Evolutionary conservation across 1,140 invertebrate species (phyloP), one percentile per base, ranked within the genome.

Genomic region (Pteromalus puparum): DNA sequence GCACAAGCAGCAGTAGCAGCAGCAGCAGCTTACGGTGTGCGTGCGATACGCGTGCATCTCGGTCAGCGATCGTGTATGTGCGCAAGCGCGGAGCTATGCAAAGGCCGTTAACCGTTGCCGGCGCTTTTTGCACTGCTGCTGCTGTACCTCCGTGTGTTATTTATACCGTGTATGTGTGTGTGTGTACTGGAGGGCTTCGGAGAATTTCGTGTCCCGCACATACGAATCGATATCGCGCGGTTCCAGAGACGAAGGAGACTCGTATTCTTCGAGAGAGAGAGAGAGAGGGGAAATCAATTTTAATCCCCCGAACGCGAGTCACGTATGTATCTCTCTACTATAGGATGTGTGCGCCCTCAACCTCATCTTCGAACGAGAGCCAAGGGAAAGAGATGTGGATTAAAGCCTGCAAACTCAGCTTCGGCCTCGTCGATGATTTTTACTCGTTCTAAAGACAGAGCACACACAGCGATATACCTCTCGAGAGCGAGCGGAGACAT

Each of bases 21-120:
- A 65, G 26, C 38, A 24, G 70, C 15, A 24, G 38, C 13, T 72
- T 28, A 61, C 18, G 21, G 72, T 75, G 81, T 82, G 81, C 70
- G 72, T 61, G 80, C 80, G 61, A 82, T 67, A 76, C n/a, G 80
- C 80, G 80, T 28, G 74, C 81, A 83, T 83, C 81, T 83, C 81
- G 61, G 34, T 83, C 74, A 70, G 74, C 81, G 74, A 83, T 83
- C 81, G 26, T 61, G 21, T n/a, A n/a, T 42, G 9, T 42, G 38
- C 38, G 6, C 9, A 34, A n/a, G 38, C 38, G 2, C 38, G 73
- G 24, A 73, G 74, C 74, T 77, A 68, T 75, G 74, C 61, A 76
- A 68, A 68, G 81, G 81, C 73, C 81, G 81, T 83, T 83, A 76
- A 83, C 81, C 73, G 61, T 4, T 12, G 42, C 24, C 48, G n/a